phyloP scores from a whole-genome alignment of 2,113 vertebrate genomes.

The Ptilorrhoa leucosticta region DNA sequence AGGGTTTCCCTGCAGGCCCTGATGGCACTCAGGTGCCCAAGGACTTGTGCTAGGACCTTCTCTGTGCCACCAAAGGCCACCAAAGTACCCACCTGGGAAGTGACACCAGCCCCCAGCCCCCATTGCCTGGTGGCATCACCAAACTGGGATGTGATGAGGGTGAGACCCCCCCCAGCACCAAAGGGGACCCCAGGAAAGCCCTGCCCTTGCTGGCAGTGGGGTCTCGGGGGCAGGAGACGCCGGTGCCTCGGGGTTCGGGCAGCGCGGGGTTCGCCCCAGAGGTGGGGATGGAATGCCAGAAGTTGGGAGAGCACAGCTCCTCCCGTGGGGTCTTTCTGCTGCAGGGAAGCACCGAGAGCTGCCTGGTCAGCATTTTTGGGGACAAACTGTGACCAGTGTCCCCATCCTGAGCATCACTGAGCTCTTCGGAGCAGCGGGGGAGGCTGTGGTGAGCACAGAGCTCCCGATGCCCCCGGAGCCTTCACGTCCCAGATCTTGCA shows the following conservation, averaged over 20 bases:
- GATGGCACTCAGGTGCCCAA: neutral
- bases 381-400: neutral
- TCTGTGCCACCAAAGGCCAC: neutral
- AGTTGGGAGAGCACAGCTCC: neutral
- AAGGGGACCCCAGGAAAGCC: neutral
- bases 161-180: fast-evolving
- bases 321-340: fast-evolving
- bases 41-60: fast-evolving
- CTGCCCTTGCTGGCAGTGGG: fast-evolving
- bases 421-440: neutral
- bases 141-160: fast-evolving
- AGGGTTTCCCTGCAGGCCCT: neutral
- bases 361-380: neutral
- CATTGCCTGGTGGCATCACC: neutral
- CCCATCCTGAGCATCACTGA: fast-evolving
- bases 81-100: neutral
- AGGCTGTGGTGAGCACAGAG: neutral
- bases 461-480: fast-evolving
- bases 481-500: neutral
- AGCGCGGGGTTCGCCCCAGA: fast-evolving
- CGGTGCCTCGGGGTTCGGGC: neutral
- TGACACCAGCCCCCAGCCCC: neutral
- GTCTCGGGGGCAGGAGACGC: fast-evolving
- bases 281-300: neutral
- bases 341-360: neutral